These are phyloP conservation scores for Brachionus asplanchnoidis DNA, from an alignment of 1,140 invertebrate species.

Conservation along the genomic window DNA sequence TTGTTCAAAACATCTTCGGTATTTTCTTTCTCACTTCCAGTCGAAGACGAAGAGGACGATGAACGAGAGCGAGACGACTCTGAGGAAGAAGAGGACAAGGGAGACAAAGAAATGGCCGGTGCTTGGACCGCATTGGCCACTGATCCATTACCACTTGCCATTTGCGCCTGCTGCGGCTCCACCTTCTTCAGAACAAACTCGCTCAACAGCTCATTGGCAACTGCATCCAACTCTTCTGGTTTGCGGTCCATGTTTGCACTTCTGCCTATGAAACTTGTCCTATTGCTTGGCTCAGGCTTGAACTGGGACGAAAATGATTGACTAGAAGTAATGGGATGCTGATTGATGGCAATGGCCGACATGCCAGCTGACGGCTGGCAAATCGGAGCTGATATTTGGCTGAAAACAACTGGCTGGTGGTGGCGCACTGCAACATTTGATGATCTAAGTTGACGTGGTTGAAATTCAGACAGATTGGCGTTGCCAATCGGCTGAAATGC, in stretches of 20 bases:
- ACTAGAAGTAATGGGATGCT: slow-evolving; percentile 33
- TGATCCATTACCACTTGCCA: not conserved
- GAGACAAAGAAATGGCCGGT: slow-evolving; percentile 21
- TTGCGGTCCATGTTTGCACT: slow-evolving; percentile 17
- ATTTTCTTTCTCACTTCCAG: slow-evolving; percentile 27
- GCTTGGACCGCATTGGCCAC: not conserved
- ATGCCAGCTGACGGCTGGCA: slow-evolving; percentile 13
- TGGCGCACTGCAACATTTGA: not conserved
- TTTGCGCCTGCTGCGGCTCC: not conserved
- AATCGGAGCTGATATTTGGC: slow-evolving; percentile 10
- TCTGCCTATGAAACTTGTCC: slow-evolving; percentile 1
- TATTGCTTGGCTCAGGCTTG: slow-evolving; percentile 11
- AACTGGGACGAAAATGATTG: slow-evolving; percentile 32
- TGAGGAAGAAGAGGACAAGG: slow-evolving; percentile 23
- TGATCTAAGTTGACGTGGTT: not conserved
- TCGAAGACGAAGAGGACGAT: slow-evolving; percentile 16
- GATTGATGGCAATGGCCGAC: slow-evolving; percentile 10
- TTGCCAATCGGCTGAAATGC: not conserved
- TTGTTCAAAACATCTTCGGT: slow-evolving; percentile 14
- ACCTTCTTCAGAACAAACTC: slow-evolving; percentile 36
- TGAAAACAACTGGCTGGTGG: not conserved
- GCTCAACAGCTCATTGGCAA: slow-evolving; percentile 32
- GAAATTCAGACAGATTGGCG: slow-evolving; percentile 5
- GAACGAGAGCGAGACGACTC: slow-evolving; percentile 13
- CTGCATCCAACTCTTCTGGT: slow-evolving; percentile 35